Base-by-base conservation (phyloP, 2,888 invertebrate species). In the Ennomos erosarius region DNA sequence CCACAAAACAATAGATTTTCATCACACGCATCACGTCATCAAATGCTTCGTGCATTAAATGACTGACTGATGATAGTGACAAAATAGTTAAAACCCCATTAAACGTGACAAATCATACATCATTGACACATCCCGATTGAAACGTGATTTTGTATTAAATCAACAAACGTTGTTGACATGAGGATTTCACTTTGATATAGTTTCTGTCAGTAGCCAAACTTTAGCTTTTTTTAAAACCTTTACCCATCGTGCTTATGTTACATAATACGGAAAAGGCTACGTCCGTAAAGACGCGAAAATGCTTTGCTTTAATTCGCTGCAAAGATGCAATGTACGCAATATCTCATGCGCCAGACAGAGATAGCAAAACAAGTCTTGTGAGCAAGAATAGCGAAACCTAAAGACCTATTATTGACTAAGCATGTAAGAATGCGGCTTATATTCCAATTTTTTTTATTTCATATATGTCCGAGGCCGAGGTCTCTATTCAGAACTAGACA, bases 161-260 rank as follows among this genome's bases (percentile, higher is more conserved):
- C 61, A 64, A 65, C 61, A 65, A 16, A 12, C 45, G 9, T 44
- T 67, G 67, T 64, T 65, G 62, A 59, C 55, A 61, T 65, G 50
- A 62, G 57, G 59, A 57, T 58, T 62, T 59, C 40, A 61, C 55
- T 58, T 54, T 8, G 16, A 35, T 11, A 10, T 39, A 12, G 26
- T 26, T 26, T 26, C 1, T 39, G n/a, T 37, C 26, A 26, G 3
- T n/a, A 45, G 16, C 35, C 55, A 56, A 43, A 1, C 11, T 33
- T 43, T 5, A n/a, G 8, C 6, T 26, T 26, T 26, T 26, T 26
- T 26, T 26, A 1, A 6, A 26, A 26, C 6, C 26, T 26, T 26
- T 26, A 26, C 26, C 6, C 26, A 26, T 26, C 26, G 26, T 26
- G 26, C 4, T 26, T 26, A 6, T 26, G 26, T 26, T 6, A 26